These are phyloP conservation scores for Heliconius melpomene DNA, from an alignment of 1,140 invertebrate species.

Conservation along the genomic window DNA sequence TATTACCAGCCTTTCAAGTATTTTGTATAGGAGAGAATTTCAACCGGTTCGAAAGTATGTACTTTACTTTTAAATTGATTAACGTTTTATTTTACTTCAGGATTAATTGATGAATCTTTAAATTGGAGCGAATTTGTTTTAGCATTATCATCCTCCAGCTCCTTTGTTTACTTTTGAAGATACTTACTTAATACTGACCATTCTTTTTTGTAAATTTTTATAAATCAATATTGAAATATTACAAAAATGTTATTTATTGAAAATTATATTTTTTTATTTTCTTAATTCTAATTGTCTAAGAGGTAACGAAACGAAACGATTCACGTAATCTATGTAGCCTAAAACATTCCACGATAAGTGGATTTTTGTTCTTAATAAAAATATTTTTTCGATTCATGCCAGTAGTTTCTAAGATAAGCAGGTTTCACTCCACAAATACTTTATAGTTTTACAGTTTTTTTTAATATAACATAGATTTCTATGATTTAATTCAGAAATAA, in stretches of 20 bases:
- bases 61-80: constrained; percentile 4
- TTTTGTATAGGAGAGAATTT: constrained; percentile 1
- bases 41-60: neutral
- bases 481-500: neutral
- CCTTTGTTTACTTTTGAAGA: neutral
- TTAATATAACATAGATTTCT: neutral
- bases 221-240: neutral
- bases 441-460: neutral
- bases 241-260: neutral
- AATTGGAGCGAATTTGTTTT: neutral
- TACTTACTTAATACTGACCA: neutral
- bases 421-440: no score
- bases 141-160: neutral
- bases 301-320: no score
- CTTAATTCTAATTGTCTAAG: no score
- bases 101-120: neutral
- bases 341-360: no score
- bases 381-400: no score
- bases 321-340: no score
- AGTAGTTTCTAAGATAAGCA: no score
- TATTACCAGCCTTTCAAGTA: neutral
- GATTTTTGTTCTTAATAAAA: no score
- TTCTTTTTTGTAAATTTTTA: neutral
- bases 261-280: no score
- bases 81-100: neutral